These are phyloP conservation scores for Lepus americanus DNA, from an alignment of 2,113 vertebrate species.

Conservation along the genomic window DNA sequence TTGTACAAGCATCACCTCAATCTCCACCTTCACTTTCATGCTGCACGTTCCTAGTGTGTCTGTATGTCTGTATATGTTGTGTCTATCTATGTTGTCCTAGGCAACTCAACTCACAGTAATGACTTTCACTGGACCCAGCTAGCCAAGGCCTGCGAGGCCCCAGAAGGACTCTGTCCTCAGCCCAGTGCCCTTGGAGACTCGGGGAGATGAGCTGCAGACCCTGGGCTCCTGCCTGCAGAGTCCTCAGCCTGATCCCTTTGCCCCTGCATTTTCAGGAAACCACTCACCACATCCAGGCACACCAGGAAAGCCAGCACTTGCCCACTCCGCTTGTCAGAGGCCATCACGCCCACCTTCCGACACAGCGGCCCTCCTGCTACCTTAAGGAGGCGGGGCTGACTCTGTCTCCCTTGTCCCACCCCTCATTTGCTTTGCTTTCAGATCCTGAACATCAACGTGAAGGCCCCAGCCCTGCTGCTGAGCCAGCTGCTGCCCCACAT, in stretches of 20 bases:
- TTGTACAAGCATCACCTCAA: neutral
- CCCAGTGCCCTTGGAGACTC: neutral
- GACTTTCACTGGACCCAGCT: neutral
- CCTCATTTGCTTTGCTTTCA: conserved; percentile 73
- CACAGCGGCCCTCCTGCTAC: neutral
- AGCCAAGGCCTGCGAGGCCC: neutral
- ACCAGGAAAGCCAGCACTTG: neutral
- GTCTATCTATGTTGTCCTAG: neutral
- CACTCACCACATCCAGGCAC: no score
- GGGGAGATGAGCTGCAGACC: neutral
- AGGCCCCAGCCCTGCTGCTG: conserved; percentile 88
- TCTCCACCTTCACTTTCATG: no score
- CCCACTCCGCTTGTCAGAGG: neutral
- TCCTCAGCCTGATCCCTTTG: neutral
- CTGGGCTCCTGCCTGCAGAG: neutral
- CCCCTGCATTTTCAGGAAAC: neutral
- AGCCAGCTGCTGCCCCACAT: conserved; percentile 90
- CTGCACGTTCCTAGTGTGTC: no score
- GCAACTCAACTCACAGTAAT: neutral
- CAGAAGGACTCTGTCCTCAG: neutral
- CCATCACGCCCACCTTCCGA: neutral
- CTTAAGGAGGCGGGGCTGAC: neutral
- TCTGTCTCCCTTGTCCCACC: no score
- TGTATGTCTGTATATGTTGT: no score
- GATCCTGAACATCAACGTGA: conserved; percentile 91